Evolutionary conservation across 2,888 invertebrate species (phyloP), one percentile per base, ranked within the genome.

Genomic region (Leptopterna dolabrata): DNA sequence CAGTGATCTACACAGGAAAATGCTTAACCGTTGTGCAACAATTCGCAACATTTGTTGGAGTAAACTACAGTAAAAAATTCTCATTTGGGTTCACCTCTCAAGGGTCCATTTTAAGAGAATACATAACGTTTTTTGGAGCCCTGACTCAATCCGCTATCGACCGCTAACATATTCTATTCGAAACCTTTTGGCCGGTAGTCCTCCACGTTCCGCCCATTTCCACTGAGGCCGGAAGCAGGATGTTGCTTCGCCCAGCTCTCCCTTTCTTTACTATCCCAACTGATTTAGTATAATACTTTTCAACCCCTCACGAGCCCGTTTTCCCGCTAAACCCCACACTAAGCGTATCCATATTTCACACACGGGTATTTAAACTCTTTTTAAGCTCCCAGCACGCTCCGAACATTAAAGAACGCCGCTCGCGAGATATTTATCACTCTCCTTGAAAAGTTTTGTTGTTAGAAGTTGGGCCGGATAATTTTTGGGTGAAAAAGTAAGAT

Each of bases 301-400:
- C 63, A 24, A 63, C 83, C 47, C 83, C 83, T 81, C 19, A 41
- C 78, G 78, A 78, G 78, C 19, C 83, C n/a, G n/a, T 83, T 70
- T 70, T 47, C 83, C 19, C 83, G 63, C 83, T 83, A 70, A 83
- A 83, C 83, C 83, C 43, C 71, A 13, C 83, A 41, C 83, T 83
- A 70, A 83, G 70, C 83, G 70, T 83, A 70, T 83, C 83, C 83
- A 83, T 83, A 83, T 83, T 83, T 83, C 83, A 83, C 55, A 70
- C 83, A 83, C 83, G 83, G 83, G 83, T 83, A 83, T 83, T 83
- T 83, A 83, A 83, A 83, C 83, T 83, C 83, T 83, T 83, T 83
- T 83, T 83, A 83, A 83, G 83, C 63, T 63, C 70, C 70, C 63
- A 70, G 70, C 83, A 83, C 83, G 83, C 83, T 83, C 83, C 83